A percentile compares a stretch with the other conserved stretches of the same genome.
These are phyloP conservation scores for Eristalis intricaria DNA, from an alignment of 2,888 invertebrate genomes.

Conservation along the genomic window DNA sequence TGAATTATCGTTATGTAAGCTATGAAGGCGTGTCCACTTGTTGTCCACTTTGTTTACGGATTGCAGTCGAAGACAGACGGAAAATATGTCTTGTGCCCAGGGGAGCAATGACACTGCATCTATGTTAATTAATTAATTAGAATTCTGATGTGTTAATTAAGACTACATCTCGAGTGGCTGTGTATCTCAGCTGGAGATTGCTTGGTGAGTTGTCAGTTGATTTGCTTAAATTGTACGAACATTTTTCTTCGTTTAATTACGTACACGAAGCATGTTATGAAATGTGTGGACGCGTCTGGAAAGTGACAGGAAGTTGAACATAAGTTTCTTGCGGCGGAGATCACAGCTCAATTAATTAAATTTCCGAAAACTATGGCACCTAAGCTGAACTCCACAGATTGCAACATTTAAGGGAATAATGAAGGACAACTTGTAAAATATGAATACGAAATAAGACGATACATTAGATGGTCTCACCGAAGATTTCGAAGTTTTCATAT, in stretches of 20 bases:
- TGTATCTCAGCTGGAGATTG: background rate
- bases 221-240: background rate
- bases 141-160: slow-evolving; percentile 51
- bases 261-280: background rate
- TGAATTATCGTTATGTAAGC: background rate
- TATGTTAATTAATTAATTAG: slow-evolving; percentile 62
- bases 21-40: background rate
- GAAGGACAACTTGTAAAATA: too few species aligned
- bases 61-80: background rate
- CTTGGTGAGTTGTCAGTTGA: background rate
- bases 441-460: background rate
- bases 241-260: background rate
- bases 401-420: too few species aligned
- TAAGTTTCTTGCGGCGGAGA: background rate
- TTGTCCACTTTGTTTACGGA: background rate
- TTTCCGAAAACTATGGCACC: too few species aligned
- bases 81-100: background rate
- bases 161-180: background rate
- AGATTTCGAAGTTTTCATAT: background rate
- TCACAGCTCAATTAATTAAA: too few species aligned
- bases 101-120: slow-evolving; percentile 54
- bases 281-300: background rate
- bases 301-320: background rate
- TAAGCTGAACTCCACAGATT: too few species aligned
- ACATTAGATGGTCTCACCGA: background rate